Base-by-base conservation (phyloP, 1,140 invertebrate genomes). In the Paracyclopina nana region DNA sequence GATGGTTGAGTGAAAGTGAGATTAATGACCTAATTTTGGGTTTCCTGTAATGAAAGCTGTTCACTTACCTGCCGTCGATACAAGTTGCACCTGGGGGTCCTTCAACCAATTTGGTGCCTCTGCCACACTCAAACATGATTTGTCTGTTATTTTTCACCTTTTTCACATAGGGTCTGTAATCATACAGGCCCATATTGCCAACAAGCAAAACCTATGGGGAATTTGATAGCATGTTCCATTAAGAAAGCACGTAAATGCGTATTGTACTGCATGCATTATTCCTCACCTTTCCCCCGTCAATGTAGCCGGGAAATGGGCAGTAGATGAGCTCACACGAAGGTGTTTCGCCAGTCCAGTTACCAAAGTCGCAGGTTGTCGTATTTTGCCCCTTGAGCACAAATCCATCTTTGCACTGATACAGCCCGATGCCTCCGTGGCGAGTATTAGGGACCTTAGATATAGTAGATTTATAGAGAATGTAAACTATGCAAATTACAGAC, bases 151-250 rank as follows among this genome's bases (percentile, higher is more conserved):
- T 91, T 0, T 46, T 52, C 34, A 59, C 56, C 54, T 58, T 88
- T 58, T 76, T 78, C 0, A 96, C 88, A 61, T 96, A 96, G 0
- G 86, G 82, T 14, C 87, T 67, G 61, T 95, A 96, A 63, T 95
- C 88, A 63, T 96, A 96, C 28, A 91, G 72, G 0, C 91, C 91
- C 86, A 95, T 94, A 59, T 91, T 88, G 3, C 90, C 91, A 2
- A 48, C 31, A 6, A 46, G 14, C 24, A 51, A 29, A 28, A 49
- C 46, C 46, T 49, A 16, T 6, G 27, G 20, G 6, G n/a, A 20
- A 42, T n/a, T n/a, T n/a, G n/a, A n/a, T n/a, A n/a, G n/a, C n/a
- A n/a, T n/a, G n/a, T n/a, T n/a, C n/a, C n/a, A n/a, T n/a, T n/a
- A n/a, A n/a, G n/a, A n/a, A n/a, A n/a, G n/a, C n/a, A n/a, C n/a